phyloP scores from a whole-genome alignment of 2,888 invertebrate species.

The Hemaris fuciformis region DNA sequence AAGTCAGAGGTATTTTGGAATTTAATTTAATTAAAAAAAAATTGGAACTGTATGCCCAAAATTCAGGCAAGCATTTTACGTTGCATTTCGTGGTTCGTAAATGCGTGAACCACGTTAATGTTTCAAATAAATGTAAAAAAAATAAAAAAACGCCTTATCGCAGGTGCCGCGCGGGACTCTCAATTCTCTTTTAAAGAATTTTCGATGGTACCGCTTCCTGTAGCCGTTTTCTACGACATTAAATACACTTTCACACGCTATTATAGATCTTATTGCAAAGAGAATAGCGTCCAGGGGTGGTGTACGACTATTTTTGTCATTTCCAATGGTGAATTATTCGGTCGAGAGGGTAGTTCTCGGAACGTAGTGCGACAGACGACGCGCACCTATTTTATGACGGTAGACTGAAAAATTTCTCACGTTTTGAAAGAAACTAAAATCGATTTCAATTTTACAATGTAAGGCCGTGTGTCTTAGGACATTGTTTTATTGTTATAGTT shows the following conservation, averaged over 20 bases:
- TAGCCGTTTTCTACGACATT: slow-evolving; percentile 22
- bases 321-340: slow-evolving; percentile 57
- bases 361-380: slow-evolving; percentile 21
- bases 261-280: slow-evolving; percentile 11
- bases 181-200: slow-evolving; percentile 30
- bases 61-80: not conserved
- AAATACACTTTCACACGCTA: slow-evolving; percentile 13
- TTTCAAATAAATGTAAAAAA: not conserved
- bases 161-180: slow-evolving; percentile 12
- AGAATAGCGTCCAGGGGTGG: slow-evolving; percentile 14
- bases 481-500: not conserved
- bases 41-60: too few relatives aligned
- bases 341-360: slow-evolving; percentile 37
- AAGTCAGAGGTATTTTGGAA: too few relatives aligned
- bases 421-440: slow-evolving; percentile 46
- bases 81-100: not conserved
- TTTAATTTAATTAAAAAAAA: too few relatives aligned
- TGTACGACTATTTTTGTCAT: slow-evolving; percentile 33
- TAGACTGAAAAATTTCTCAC: slow-evolving; percentile 48
- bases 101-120: not conserved
- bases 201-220: slow-evolving; percentile 29
- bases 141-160: not conserved
- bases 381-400: slow-evolving; percentile 53
- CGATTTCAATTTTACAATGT: slow-evolving; percentile 51
- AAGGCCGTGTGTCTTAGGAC: slow-evolving; percentile 21